Evolutionary conservation across 2,888 invertebrate genomes (phyloP), one percentile per base, ranked within the genome.

Genomic region (Bimastos eiseni): DNA sequence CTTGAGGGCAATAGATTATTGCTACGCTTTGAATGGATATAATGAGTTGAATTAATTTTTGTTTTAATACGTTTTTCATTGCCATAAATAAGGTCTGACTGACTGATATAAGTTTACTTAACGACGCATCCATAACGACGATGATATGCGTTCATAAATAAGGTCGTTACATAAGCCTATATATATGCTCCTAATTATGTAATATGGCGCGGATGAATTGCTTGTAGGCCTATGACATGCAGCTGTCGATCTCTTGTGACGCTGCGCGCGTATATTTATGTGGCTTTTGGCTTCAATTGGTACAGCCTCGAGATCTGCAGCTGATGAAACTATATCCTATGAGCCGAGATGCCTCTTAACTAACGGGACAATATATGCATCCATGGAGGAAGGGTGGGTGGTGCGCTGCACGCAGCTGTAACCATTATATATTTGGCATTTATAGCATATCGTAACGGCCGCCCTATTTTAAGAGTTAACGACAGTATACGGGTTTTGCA

Each of bases 361-460:
- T 11, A 70, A n/a, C 30, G n/a, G 4, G 24, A 2, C 11, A n/a
- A 8, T 11, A 30, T 24, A 30, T 30, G 55, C 55, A 55, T 24
- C 5, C 5, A 55, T 30, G 55, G 49, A 24, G 11, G n/a, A n/a
- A 17, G 70, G 17, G n/a, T n/a, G n/a, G n/a, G n/a, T n/a, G 70
- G 6, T n/a, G n/a, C 13, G 17, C 70, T 17, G n/a, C 41, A 41
- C 8, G 41, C 15, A n/a, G 70, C 5, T 70, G 70, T 70, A 70
- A 70, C 70, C 70, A 70, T 70, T 70, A n/a, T 70, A n/a, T 70
- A 70, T 70, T 70, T n/a, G 30, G 70, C 70, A 70, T 70, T 70
- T 70, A 70, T 70, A 70, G 70, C 70, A 5, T 11, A n/a, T 70
- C n/a, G 17, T n/a, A 70, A n/a, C 11, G 70, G 70, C n/a, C 8